phyloP scores from a whole-genome alignment of 2,888 invertebrate genomes.

The Heliconius aoede region DNA sequence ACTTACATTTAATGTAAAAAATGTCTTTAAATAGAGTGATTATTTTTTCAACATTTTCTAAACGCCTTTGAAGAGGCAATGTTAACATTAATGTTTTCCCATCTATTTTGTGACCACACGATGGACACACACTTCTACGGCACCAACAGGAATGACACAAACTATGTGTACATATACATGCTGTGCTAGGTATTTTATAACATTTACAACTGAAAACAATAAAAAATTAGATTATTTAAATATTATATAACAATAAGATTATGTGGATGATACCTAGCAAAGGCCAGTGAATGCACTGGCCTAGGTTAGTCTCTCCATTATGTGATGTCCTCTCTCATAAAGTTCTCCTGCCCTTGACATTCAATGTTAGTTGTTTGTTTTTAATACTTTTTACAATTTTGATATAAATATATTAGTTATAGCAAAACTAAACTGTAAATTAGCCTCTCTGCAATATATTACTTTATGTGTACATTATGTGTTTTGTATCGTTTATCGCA shows the following conservation, averaged over 20 bases:
- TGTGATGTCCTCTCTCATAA: neutral
- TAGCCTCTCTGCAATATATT: too few species aligned
- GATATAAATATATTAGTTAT: neutral
- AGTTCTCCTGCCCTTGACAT: neutral
- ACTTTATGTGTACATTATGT: too few species aligned
- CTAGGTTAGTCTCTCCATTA: neutral
- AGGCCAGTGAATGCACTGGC: neutral
- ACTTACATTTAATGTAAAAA: slow-evolving; percentile 69
- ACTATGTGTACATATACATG: slow-evolving; percentile 70
- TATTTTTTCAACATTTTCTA: slow-evolving; percentile 60
- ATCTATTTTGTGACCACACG: slow-evolving; percentile 59
- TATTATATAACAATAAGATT: too few species aligned
- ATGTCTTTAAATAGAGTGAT: slow-evolving; percentile 63
- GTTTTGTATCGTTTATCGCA: too few species aligned
- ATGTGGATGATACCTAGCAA: neutral
- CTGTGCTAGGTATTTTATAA: slow-evolving; percentile 66
- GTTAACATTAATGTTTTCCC: slow-evolving; percentile 62
- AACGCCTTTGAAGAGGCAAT: slow-evolving; percentile 59
- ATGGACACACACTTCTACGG: slow-evolving; percentile 60
- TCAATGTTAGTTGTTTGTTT: neutral
- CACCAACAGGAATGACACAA: slow-evolving; percentile 72
- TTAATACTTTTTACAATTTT: neutral
- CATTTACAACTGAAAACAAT: slow-evolving; percentile 70
- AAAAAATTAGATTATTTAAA: too few species aligned
- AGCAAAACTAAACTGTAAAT: neutral